These are phyloP conservation scores for Luperina testacea DNA, from an alignment of 2,888 invertebrate genomes.

Conservation along the genomic window DNA sequence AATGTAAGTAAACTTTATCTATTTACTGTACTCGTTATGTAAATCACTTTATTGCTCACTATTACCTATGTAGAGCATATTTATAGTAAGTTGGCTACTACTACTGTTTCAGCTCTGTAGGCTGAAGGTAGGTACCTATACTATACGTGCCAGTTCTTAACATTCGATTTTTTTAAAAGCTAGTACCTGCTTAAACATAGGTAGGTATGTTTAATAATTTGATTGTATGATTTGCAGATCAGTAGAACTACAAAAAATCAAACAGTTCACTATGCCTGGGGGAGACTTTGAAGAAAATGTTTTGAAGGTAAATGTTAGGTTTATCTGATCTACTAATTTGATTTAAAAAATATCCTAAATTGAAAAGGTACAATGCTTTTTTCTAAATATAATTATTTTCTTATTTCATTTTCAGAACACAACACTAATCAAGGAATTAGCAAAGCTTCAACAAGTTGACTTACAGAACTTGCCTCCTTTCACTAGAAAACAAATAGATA, in stretches of 20 bases:
- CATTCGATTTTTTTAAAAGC: neutral
- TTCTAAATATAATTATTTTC: neutral
- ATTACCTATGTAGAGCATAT: neutral
- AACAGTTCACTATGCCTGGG: conserved; percentile 76
- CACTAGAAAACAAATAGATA: conserved; percentile 69
- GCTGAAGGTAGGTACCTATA: neutral
- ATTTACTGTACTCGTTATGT: neutral
- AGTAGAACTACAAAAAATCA: conserved; percentile 80
- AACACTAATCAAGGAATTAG: conserved; percentile 73
- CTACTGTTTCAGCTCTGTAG: neutral
- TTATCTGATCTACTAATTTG: neutral
- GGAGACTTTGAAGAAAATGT: conserved; percentile 80
- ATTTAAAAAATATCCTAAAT: neutral
- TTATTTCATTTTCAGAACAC: conserved; percentile 75
- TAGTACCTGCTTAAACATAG: neutral
- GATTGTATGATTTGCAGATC: conserved; percentile 74
- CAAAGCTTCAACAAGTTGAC: conserved; percentile 75
- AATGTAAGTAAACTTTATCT: conserved; percentile 76
- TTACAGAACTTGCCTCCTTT: conserved; percentile 75
- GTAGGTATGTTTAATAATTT: neutral
- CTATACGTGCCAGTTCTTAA: neutral
- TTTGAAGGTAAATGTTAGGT: conserved; percentile 72
- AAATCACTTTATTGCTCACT: neutral
- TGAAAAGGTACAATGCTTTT: neutral
- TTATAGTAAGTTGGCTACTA: neutral